These are phyloP conservation scores for Virgularia gustaviana DNA, from an alignment of 92 coral and sea anemone species.

Conservation along the genomic window DNA sequence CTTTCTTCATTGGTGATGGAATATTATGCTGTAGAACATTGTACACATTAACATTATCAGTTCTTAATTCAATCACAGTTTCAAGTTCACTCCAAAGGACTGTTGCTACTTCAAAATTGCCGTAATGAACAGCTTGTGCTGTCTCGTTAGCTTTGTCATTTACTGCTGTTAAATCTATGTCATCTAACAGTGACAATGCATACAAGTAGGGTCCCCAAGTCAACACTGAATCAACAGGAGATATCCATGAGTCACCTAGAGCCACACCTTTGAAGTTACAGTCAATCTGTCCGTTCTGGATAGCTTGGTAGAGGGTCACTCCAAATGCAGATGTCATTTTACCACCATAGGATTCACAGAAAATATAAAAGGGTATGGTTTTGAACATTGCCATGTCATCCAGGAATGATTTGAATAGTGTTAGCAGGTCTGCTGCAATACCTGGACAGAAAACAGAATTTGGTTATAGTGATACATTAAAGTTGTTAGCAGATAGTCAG, in stretches of 20 bases:
- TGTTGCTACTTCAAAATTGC: constrained; percentile 68
- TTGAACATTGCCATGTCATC: constrained; percentile 66
- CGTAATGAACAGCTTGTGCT: constrained; percentile 69
- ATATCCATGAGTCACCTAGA: constrained; percentile 95
- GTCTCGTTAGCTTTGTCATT: constrained; percentile 68
- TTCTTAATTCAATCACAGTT: constrained; percentile 46
- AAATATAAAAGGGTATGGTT: constrained; percentile 75
- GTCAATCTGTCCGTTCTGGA: constrained; percentile 56
- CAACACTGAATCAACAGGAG: constrained; percentile 83
- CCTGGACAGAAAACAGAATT: constrained; percentile 38
- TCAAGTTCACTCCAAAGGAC: constrained; percentile 67
- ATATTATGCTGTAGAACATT: constrained; percentile 77
- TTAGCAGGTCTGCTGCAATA: constrained; percentile 77
- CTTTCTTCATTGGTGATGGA: constrained; percentile 40
- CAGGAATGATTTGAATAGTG: constrained; percentile 75
- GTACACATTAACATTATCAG: constrained; percentile 88
- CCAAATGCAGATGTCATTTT: constrained; percentile 96
- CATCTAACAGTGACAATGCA: constrained; percentile 72
- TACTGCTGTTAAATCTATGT: constrained; percentile 58
- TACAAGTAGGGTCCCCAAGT: constrained; percentile 93
- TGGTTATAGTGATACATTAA: neutral
- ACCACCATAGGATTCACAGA: constrained; percentile 98
- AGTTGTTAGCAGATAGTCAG: neutral
- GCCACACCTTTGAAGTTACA: constrained; percentile 88
- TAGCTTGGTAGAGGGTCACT: constrained; percentile 69